A percentile compares a stretch with the other conserved stretches of the same genome.
phyloP scores from a whole-genome alignment of 2,797 vertebrate species.

The Todus mexicanus region DNA sequence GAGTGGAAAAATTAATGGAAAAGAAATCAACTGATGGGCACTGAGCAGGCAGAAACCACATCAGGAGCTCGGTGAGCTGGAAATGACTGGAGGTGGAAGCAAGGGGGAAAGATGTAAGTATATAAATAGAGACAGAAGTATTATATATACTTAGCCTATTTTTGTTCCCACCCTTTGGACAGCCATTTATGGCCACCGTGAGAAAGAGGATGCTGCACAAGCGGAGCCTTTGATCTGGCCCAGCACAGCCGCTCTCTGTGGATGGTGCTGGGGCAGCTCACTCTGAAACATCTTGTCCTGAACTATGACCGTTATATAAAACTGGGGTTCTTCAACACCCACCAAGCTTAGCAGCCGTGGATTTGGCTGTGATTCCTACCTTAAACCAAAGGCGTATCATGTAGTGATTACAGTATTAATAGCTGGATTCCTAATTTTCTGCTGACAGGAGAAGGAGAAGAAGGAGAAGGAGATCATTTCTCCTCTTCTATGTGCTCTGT shows the following conservation, averaged over 20 bases:
- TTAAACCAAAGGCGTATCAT: background rate
- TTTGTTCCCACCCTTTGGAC: slow-evolving; percentile 36
- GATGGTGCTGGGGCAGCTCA: background rate
- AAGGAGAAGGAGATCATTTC: background rate
- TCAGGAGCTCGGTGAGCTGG: background rate
- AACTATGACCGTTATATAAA: background rate
- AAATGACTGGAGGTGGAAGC: background rate
- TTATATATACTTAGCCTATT: slow-evolving; percentile 35
- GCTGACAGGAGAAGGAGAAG: background rate
- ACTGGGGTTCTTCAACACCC: background rate
- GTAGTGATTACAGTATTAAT: background rate
- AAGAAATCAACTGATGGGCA: background rate
- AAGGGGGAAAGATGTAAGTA: background rate
- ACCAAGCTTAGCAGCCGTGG: background rate
- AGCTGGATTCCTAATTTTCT: background rate
- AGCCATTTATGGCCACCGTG: background rate
- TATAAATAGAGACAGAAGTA: slow-evolving; percentile 40
- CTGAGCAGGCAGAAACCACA: background rate
- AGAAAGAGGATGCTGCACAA: background rate
- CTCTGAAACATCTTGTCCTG: background rate
- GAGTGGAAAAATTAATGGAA: background rate
- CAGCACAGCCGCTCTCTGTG: background rate
- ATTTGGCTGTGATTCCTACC: background rate
- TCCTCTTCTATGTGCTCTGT: background rate
- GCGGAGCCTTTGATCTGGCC: slow-evolving; percentile 19